Conservation (phyloP, 2,797 vertebrate genomes). For the Neomorphus geoffroyi region DNA sequence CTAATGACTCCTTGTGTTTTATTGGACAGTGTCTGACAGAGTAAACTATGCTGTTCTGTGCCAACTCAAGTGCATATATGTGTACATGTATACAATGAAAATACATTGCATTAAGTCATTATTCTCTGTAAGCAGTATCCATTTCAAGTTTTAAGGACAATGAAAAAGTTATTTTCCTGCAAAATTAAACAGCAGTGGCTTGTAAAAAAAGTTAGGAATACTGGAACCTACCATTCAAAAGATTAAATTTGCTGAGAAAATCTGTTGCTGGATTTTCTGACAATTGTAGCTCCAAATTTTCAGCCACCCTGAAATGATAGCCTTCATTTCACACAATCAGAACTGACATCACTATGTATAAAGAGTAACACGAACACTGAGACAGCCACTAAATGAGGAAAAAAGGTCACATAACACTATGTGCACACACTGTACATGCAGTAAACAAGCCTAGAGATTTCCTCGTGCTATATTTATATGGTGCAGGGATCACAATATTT, state of each 20-base stretch:
- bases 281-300: slow-evolving; percentile 36
- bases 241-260: slow-evolving; percentile 50
- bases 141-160: neutral
- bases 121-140: neutral
- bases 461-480: neutral
- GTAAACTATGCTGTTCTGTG: neutral
- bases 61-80: neutral
- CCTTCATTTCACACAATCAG: neutral
- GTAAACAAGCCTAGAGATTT: neutral
- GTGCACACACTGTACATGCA: neutral
- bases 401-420: neutral
- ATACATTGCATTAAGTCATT: neutral
- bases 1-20: neutral
- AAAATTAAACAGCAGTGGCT: neutral
- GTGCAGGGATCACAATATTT: neutral
- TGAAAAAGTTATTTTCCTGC: neutral
- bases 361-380: neutral
- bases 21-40: neutral
- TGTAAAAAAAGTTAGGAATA: neutral
- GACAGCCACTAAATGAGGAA: neutral
- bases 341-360: accelerated
- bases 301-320: slow-evolving; percentile 57
- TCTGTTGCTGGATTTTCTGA: neutral
- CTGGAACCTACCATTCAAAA: slow-evolving; percentile 42
- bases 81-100: neutral